Evolutionary conservation across 2,888 invertebrate species (phyloP).

Genomic region (Caenorhabditis sinica): DNA sequence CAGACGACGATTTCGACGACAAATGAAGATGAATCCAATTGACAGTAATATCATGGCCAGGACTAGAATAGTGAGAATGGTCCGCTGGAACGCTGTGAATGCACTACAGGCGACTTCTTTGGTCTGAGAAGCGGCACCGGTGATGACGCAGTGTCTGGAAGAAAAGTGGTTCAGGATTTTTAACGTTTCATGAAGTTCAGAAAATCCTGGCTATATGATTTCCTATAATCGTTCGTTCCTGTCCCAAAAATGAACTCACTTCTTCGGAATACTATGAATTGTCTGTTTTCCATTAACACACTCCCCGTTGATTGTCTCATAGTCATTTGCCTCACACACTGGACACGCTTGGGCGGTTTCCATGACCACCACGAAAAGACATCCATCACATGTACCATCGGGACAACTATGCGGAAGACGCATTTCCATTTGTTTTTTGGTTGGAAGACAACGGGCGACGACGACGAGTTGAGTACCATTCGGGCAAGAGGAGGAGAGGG

Average conservation of each 20-base stretch:
- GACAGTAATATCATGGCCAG: conserved; percentile 55
- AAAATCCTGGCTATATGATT: too few relatives aligned
- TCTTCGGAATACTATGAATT: conserved; percentile 86
- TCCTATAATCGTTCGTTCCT: too few relatives aligned
- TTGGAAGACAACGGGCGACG: conserved; percentile 86
- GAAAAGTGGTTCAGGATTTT: too few relatives aligned
- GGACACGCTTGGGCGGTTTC: conserved; percentile 85
- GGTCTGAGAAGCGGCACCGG: conserved; percentile 73
- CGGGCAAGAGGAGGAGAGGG: conserved; percentile 84
- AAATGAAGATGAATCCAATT: conserved; percentile 63
- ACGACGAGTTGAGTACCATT: conserved; percentile 86
- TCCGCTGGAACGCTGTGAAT: conserved; percentile 60
- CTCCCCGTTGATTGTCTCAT: conserved; percentile 86
- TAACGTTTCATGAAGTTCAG: too few relatives aligned
- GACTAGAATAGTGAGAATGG: conserved; percentile 46
- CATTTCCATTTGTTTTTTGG: conserved; percentile 68
- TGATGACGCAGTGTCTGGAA: conserved; percentile 84
- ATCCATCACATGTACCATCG: conserved; percentile 87
- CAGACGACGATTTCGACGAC: conserved; percentile 71
- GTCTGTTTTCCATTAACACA: conserved; percentile 86
- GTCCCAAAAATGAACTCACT: too few relatives aligned
- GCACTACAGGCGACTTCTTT: conserved; percentile 66
- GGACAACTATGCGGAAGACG: conserved; percentile 81
- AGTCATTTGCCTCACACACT: conserved; percentile 85
- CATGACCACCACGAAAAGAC: conserved; percentile 85